These are phyloP conservation scores for Notarius lentiginosus DNA, from an alignment of 2,113 vertebrate species.

Conservation along the genomic window DNA sequence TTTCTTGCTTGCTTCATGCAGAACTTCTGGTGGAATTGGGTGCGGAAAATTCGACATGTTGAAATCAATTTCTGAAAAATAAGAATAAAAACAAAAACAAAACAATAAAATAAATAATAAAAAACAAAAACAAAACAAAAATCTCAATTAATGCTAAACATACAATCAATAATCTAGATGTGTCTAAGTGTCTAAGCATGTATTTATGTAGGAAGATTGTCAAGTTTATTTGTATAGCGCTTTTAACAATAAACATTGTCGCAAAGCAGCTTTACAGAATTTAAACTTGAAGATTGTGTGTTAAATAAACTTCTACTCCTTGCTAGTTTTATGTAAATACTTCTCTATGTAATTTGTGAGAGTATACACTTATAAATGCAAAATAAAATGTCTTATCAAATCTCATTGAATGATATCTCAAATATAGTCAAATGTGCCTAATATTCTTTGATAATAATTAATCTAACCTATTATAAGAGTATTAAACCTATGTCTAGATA, in stretches of 20 bases:
- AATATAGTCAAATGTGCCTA: no score
- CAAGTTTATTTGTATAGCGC: no score
- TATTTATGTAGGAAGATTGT: not conserved
- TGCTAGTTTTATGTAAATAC: not conserved
- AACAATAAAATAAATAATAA: no score
- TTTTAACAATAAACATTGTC: no score
- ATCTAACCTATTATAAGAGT: no score
- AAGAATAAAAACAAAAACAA: no score
- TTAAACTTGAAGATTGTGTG: not conserved
- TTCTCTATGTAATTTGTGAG: not conserved
- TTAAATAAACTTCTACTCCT: not conserved
- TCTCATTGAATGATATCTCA: no score
- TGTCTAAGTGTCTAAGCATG: not conserved
- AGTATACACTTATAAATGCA: no score
- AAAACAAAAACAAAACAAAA: not conserved
- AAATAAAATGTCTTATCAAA: no score
- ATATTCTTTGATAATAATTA: no score
- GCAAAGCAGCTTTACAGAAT: no score
- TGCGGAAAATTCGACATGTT: not conserved
- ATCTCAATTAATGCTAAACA: not conserved
- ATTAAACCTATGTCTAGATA: no score
- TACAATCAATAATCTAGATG: not conserved
- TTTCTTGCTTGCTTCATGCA: not conserved
- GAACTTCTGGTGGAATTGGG: not conserved
- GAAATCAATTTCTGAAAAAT: not conserved